These are phyloP conservation scores for Dipodomys spectabilis DNA, from an alignment of 2,113 vertebrate species.

Conservation along the genomic window DNA sequence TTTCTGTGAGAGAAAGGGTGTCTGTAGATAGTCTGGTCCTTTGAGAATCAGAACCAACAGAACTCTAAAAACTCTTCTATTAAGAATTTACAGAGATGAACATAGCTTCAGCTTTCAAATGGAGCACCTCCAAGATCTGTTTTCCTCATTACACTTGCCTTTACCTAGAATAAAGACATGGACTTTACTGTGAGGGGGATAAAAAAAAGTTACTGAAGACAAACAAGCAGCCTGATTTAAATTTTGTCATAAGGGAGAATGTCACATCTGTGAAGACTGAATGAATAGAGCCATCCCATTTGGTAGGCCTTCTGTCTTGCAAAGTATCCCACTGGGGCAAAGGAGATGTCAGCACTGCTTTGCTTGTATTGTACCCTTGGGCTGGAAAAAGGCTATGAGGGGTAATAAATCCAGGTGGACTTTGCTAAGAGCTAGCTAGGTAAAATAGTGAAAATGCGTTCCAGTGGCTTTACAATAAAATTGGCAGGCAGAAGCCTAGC, in stretches of 20 bases:
- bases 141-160: not conserved
- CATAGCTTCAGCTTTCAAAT: not conserved
- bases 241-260: constrained; percentile 17
- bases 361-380: not conserved
- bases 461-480: not conserved
- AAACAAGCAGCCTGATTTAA: not conserved
- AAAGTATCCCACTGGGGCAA: not conserved
- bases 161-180: constrained; percentile 21
- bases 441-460: not conserved
- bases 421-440: not conserved
- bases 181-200: not conserved
- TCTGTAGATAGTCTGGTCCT: not conserved
- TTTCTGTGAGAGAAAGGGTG: not conserved
- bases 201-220: not conserved
- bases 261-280: not conserved
- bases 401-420: not conserved
- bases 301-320: not conserved
- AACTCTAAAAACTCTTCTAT: constrained; percentile 18
- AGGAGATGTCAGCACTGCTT: not conserved
- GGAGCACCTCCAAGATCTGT: not conserved
- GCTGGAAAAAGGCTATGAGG: not conserved
- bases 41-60: not conserved
- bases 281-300: not conserved
- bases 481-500: not conserved
- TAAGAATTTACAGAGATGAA: not conserved